Percentiles rank a stretch among this genome's conserved stretches.
These are phyloP conservation scores for Nothobranchius kuhntae DNA, from an alignment of 2,113 vertebrate species.

Conservation along the genomic window DNA sequence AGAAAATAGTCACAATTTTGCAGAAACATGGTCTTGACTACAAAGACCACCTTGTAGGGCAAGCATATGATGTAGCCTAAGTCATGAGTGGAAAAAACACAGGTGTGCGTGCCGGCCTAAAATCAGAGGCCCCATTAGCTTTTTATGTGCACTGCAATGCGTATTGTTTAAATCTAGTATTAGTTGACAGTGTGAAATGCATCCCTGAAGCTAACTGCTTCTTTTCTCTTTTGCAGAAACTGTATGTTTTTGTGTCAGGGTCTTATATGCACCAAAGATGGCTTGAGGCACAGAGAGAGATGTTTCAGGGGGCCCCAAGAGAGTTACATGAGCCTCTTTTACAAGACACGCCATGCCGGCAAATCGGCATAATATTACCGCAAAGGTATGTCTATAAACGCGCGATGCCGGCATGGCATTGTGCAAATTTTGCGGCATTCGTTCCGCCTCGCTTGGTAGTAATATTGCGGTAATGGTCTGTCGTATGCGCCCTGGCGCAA, in stretches of 20 bases:
- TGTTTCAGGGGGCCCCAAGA: slow-evolving; percentile 21
- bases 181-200: slow-evolving; percentile 21
- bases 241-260: slow-evolving; percentile 17
- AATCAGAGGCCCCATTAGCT: slow-evolving; percentile 19
- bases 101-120: slow-evolving; percentile 18
- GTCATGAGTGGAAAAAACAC: slow-evolving; percentile 22
- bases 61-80: slow-evolving; percentile 21
- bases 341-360: too few species aligned
- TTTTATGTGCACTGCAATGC: slow-evolving; percentile 19
- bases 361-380: too few species aligned
- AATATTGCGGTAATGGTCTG: too few species aligned
- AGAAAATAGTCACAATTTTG: slow-evolving; percentile 26
- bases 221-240: slow-evolving; percentile 24
- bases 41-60: slow-evolving; percentile 18
- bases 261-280: slow-evolving; percentile 31
- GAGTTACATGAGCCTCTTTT: slow-evolving; percentile 5
- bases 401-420: too few species aligned
- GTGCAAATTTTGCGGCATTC: too few species aligned
- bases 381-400: too few species aligned
- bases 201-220: slow-evolving; percentile 17
- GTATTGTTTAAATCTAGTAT: slow-evolving; percentile 26
- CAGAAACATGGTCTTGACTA: slow-evolving; percentile 39
- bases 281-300: slow-evolving; percentile 15
- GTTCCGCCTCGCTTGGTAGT: too few species aligned
- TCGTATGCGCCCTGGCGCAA: too few species aligned